Evolutionary conservation across 2,888 invertebrate species (phyloP).

Genomic region (Neocrepidodera transversa): DNA sequence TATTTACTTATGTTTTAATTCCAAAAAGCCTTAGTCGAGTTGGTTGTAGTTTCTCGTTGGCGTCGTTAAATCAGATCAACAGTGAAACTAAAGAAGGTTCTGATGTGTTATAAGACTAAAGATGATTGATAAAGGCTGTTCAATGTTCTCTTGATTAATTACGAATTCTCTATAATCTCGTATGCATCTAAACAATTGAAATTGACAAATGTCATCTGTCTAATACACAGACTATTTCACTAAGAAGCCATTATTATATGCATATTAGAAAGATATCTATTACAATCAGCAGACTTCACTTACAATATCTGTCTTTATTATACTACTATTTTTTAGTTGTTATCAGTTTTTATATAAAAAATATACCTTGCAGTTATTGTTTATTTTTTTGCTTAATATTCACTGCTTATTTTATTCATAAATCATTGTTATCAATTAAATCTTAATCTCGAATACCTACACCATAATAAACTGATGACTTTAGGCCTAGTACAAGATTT

Average conservation of each 20-base stretch:
- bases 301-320: too few species aligned
- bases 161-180: slow-evolving; percentile 5
- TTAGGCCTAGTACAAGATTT: slow-evolving; percentile 10
- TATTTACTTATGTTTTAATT: slow-evolving; percentile 25
- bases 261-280: too few species aligned
- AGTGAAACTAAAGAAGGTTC: slow-evolving; percentile 13
- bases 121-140: slow-evolving; percentile 14
- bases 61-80: slow-evolving; percentile 17
- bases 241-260: not conserved
- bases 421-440: slow-evolving; percentile 3
- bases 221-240: not conserved
- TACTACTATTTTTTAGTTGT: too few species aligned
- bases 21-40: slow-evolving; percentile 3
- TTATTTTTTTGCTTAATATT: too few species aligned
- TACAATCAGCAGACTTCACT: too few species aligned
- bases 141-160: slow-evolving; percentile 17
- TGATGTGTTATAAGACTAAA: slow-evolving; percentile 3
- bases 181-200: slow-evolving; percentile 1
- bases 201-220: not conserved
- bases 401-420: slow-evolving; percentile 1
- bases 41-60: slow-evolving; percentile 8
- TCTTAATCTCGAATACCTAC: slow-evolving; percentile 5
- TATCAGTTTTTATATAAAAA: too few species aligned
- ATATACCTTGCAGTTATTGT: too few species aligned
- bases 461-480: slow-evolving; percentile 1